Conservation (phyloP, 2,113 vertebrate species). For the Lamprologus sp. region DNA sequence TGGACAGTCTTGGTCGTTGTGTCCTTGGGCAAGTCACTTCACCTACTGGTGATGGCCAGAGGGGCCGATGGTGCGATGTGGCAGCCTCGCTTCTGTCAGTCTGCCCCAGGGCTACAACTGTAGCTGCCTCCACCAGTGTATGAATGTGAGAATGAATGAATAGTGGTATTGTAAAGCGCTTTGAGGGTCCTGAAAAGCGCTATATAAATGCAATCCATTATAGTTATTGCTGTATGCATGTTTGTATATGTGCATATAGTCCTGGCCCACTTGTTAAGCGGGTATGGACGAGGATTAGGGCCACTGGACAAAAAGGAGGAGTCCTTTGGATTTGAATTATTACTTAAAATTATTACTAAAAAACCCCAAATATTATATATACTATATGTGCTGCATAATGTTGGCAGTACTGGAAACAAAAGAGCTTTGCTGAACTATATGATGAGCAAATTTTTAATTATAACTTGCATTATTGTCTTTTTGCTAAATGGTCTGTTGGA, state of each 20-base stretch:
- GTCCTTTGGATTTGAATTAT: neutral
- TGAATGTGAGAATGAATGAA: too few species aligned
- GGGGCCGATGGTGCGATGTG: fast-evolving
- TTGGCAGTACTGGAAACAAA: neutral
- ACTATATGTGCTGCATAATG: neutral
- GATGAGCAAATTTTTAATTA: neutral
- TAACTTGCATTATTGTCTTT: neutral
- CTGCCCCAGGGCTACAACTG: too few species aligned
- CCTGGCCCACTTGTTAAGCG: neutral
- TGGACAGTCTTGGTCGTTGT: fast-evolving
- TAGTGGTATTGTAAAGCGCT: too few species aligned
- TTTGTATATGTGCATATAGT: neutral
- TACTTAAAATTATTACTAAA: neutral
- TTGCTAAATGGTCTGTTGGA: neutral
- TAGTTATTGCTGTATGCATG: fast-evolving
- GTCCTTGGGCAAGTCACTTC: fast-evolving
- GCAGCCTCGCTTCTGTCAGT: too few species aligned
- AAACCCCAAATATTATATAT: fast-evolving
- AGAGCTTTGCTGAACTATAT: neutral
- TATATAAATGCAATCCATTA: too few species aligned
- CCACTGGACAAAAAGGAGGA: neutral
- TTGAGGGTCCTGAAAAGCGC: fast-evolving
- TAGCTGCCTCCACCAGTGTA: too few species aligned
- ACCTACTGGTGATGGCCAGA: too few species aligned
- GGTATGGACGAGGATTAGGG: neutral